Evolutionary conservation across 2,113 vertebrate genomes (phyloP).

Genomic region (Pitta sordida): DNA sequence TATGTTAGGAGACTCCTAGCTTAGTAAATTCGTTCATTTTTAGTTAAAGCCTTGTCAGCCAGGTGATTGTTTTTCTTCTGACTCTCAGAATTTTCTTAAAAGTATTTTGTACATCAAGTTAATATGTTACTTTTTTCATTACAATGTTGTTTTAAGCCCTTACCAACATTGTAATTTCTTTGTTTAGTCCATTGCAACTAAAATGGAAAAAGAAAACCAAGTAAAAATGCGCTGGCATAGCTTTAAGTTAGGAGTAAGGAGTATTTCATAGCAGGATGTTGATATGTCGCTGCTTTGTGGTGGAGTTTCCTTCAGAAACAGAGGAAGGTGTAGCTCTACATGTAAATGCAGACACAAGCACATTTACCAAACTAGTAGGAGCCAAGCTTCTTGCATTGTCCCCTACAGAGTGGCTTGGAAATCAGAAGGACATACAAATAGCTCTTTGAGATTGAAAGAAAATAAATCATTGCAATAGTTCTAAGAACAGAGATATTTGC

Average conservation of each 20-base stretch:
- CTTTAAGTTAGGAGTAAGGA: background rate
- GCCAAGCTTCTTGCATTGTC: background rate
- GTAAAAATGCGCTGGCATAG: background rate
- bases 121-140: background rate
- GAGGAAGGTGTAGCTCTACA: background rate
- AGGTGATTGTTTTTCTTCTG: background rate
- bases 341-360: background rate
- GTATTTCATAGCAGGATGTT: background rate
- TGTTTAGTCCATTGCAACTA: background rate
- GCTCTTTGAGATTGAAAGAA: background rate
- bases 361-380: background rate
- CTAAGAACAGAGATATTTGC: background rate
- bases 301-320: background rate
- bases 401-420: background rate
- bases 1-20: background rate
- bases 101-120: background rate
- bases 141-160: background rate
- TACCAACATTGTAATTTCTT: background rate
- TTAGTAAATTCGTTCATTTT: background rate
- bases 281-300: background rate
- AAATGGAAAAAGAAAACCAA: background rate
- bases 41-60: background rate
- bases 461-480: background rate
- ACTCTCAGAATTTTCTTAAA: background rate
- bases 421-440: background rate